These are phyloP conservation scores for Diglossa cyanea DNA, from an alignment of 2,797 vertebrate genomes.

Conservation along the genomic window DNA sequence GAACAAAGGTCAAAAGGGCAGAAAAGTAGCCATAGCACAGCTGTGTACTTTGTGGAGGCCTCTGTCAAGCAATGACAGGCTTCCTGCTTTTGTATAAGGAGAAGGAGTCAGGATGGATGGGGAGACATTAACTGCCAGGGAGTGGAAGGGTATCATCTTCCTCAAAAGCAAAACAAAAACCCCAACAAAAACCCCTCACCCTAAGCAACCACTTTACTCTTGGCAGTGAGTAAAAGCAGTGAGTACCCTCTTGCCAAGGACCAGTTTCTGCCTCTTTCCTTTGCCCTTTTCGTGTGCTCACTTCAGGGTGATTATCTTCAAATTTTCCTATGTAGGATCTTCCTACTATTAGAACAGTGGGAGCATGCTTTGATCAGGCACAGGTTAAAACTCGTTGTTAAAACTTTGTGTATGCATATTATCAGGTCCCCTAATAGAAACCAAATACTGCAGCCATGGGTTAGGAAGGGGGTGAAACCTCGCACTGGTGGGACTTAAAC, in stretches of 20 bases:
- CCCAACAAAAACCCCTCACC: neutral
- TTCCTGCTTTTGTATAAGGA: neutral
- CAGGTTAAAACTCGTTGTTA: neutral
- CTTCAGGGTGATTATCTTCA: neutral
- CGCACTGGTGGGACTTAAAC: fast-evolving
- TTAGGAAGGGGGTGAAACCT: neutral
- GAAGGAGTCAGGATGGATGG: neutral
- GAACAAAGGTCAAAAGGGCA: neutral
- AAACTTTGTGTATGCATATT: too few species aligned
- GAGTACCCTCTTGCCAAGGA: neutral
- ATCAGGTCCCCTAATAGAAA: neutral
- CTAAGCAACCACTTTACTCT: neutral
- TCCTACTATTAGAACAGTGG: neutral
- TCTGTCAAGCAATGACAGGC: neutral
- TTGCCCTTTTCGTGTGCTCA: neutral
- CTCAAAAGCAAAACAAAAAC: neutral
- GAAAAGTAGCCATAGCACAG: neutral
- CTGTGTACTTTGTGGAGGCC: neutral
- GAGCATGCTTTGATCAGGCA: neutral
- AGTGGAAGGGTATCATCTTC: neutral
- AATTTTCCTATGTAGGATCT: neutral
- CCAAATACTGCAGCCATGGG: neutral
- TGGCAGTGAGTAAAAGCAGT: neutral
- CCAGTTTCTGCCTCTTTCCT: neutral
- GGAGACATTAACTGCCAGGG: neutral